Evolutionary conservation across 2,888 invertebrate species (phyloP).

Genomic region (Branchinecta sandiegonensis): DNA sequence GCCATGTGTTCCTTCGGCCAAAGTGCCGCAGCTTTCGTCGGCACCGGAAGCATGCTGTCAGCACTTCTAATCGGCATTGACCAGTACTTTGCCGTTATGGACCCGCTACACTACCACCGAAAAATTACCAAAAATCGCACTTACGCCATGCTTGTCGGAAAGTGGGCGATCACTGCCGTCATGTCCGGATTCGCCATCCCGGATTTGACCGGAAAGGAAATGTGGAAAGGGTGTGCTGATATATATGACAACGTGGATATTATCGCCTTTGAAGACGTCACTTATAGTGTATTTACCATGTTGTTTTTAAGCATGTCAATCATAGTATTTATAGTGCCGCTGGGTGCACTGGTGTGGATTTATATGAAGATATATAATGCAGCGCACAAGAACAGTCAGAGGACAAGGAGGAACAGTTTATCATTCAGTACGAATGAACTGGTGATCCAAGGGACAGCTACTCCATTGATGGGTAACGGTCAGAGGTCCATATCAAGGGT

Average conservation of each 20-base stretch:
- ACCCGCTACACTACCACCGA: constrained; percentile 47
- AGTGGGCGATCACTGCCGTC: constrained; percentile 33
- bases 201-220: constrained; percentile 27
- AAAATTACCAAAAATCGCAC: constrained; percentile 33
- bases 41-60: constrained; percentile 45
- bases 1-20: constrained; percentile 45
- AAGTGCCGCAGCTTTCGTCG: constrained; percentile 43
- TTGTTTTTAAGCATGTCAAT: constrained; percentile 23
- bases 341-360: constrained; percentile 47
- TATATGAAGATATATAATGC: constrained; percentile 60
- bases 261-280: constrained; percentile 17
- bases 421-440: constrained; percentile 39
- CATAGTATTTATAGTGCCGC: constrained; percentile 32
- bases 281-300: constrained; percentile 18
- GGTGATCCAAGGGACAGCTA: constrained; percentile 28
- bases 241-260: neutral
- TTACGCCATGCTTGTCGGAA: constrained; percentile 30
- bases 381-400: constrained; percentile 53
- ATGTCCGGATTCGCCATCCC: constrained; percentile 32
- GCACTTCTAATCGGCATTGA: constrained; percentile 48
- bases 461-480: constrained; percentile 20
- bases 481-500: neutral
- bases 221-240: constrained; percentile 27
- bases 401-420: constrained; percentile 39
- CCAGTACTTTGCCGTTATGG: constrained; percentile 50